Base-by-base conservation (phyloP, 1,140 invertebrate genomes). In the Drosophila sturtevanti region DNA sequence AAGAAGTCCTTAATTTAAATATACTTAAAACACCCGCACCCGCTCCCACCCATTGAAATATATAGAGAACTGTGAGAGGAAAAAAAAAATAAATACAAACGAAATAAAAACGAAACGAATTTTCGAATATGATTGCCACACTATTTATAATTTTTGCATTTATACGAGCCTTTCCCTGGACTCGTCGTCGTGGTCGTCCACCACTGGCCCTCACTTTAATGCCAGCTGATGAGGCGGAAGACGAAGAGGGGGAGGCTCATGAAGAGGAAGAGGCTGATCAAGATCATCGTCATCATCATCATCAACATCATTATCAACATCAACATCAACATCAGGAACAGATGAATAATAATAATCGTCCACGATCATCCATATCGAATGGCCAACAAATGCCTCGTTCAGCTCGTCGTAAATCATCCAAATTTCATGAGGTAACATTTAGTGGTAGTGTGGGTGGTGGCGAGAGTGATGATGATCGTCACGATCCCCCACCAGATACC, bases 101-200 rank as follows among this genome's bases (percentile, higher is more conserved):
- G 14, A 48, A 68, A 48, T 1, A n/a, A 48, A 68, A 55, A 65
- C 14, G 16, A 58, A 60, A 16, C 1, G 14, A 54, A 66, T 21
- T 1, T 12, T 24, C 68, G 58, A 66, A 62, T 24, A 92, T 92
- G 91, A 91, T 92, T 77, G 91, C 91, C 74, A 92, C 91, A 52
- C 71, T 92, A 59, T 92, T 92, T 69, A 90, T 92, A 34, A 82
- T 92, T 14, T 91, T 92, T 86, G 90, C 90, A 84, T 92, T 92
- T 79, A 89, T 92, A 69, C 90, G 91, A 61, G 89, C 91, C 61
- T 90, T 92, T 60, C 90, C 86, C 65, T 92, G 91, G 91, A 77
- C 77, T n/a, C 77, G 90, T 2, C 75, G 78, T 16, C 74, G 86
- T 2, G 80, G 70, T 24, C 70, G 72, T 11, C 64, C 71, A 11